A percentile compares a stretch with the other conserved stretches of the same genome.
phyloP scores from a whole-genome alignment of 2,113 vertebrate species.

The Epinephelus cyanopodus region DNA sequence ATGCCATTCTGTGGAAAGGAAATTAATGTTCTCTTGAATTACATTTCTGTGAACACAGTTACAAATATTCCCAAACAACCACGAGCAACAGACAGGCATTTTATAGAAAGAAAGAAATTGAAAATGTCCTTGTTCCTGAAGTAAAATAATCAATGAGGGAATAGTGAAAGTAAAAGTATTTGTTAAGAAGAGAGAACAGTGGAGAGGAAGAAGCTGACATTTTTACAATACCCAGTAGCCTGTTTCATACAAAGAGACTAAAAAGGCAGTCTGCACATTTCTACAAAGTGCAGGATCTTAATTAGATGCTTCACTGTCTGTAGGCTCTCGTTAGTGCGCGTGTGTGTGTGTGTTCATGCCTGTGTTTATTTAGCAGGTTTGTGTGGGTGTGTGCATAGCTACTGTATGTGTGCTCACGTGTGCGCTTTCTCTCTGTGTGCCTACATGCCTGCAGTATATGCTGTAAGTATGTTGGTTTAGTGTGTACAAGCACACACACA shows the following conservation, averaged over 20 bases:
- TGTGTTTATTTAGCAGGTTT: conserved; percentile 47
- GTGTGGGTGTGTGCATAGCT: conserved; percentile 16
- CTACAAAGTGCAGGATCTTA: conserved; percentile 61
- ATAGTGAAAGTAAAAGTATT: conserved; percentile 22
- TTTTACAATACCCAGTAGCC: conserved; percentile 53
- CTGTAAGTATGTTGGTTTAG: conserved; percentile 15
- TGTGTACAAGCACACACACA: conserved; percentile 8
- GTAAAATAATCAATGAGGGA: conserved; percentile 39
- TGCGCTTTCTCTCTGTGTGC: conserved; percentile 18
- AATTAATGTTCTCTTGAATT: conserved; percentile 29
- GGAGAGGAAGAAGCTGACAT: conserved; percentile 25
- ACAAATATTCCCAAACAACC: conserved; percentile 3
- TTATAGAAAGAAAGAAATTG: conserved; percentile 2
- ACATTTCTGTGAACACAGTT: background rate
- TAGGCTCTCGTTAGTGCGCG: conserved; percentile 44
- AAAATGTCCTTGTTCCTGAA: conserved; percentile 34
- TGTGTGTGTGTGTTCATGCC: conserved; percentile 16
- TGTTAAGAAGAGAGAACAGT: conserved; percentile 39
- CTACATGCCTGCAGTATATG: conserved; percentile 16
- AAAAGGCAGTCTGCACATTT: conserved; percentile 53
- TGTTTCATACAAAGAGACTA: conserved; percentile 40
- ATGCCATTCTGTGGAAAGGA: background rate
- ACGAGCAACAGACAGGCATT: background rate
- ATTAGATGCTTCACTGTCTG: conserved; percentile 67
- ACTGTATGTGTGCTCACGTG: conserved; percentile 3